Evolutionary conservation across 2,797 vertebrate genomes (phyloP).

Genomic region (Petrocephalus schoutedeni): DNA sequence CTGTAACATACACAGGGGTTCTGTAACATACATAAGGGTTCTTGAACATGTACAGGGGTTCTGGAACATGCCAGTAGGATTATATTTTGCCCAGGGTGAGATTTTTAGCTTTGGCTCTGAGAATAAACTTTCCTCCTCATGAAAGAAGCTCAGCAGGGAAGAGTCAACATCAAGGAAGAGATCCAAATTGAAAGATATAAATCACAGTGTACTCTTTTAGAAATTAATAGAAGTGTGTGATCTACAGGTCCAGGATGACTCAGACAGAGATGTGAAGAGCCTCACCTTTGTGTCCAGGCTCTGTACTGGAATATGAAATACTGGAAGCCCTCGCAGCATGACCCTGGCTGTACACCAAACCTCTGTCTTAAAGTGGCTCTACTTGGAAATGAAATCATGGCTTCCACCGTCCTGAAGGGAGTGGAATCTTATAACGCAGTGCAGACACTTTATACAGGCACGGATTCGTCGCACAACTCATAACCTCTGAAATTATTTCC

Average conservation of each 20-base stretch:
- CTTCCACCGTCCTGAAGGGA: background rate
- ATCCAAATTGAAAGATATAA: background rate
- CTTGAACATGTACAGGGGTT: background rate
- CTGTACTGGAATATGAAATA: background rate
- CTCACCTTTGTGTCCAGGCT: background rate
- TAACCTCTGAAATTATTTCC: constrained; percentile 9
- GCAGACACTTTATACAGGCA: background rate
- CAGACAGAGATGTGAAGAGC: background rate
- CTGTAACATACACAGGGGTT: background rate
- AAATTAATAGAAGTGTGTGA: background rate
- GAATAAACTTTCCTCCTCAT: background rate
- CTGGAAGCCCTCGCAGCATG: background rate
- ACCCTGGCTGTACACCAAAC: background rate
- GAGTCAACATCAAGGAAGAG: background rate
- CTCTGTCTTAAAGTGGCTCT: background rate
- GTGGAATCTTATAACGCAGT: background rate
- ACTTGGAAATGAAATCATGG: background rate
- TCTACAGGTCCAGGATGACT: background rate
- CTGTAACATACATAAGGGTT: background rate
- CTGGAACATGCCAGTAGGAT: background rate
- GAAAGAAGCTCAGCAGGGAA: background rate
- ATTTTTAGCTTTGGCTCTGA: background rate
- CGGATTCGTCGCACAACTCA: background rate
- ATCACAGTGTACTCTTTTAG: background rate
- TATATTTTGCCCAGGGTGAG: background rate